Evolutionary conservation across 2,797 vertebrate species (phyloP).

Genomic region (Melanogrammus aeglefinus): DNA sequence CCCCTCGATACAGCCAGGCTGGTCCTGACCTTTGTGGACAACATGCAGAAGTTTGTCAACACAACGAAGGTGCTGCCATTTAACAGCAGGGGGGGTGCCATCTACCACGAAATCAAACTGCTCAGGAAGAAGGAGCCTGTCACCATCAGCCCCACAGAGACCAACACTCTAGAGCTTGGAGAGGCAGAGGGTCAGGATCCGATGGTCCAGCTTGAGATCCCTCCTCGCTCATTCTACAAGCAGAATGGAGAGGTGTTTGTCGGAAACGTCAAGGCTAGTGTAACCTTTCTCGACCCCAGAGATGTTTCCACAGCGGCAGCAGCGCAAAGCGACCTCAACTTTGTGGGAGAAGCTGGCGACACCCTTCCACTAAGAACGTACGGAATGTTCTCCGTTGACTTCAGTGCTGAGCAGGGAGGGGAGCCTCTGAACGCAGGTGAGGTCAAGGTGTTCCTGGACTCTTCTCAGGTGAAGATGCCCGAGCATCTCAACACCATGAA

Average conservation of each 20-base stretch:
- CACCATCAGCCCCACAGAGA: conserved; percentile 79
- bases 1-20: conserved; percentile 86
- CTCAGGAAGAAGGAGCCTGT: conserved; percentile 85
- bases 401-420: conserved; percentile 78
- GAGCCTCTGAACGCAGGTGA: conserved; percentile 89
- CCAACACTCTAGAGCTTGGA: conserved; percentile 85
- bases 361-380: conserved; percentile 90
- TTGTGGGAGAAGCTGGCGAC: conserved; percentile 87
- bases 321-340: conserved; percentile 94
- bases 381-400: conserved; percentile 98
- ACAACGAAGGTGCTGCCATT: conserved; percentile 96
- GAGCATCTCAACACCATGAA: conserved; percentile 90
- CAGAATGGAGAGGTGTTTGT: conserved; percentile 88
- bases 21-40: conserved; percentile 94
- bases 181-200: conserved; percentile 84
- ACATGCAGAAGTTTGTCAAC: conserved; percentile 93
- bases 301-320: conserved; percentile 83
- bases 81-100: conserved; percentile 86
- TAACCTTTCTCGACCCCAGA: conserved; percentile 94
- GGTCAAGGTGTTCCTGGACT: conserved; percentile 90
- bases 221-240: conserved; percentile 86
- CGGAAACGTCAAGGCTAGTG: conserved; percentile 90
- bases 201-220: conserved; percentile 89
- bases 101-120: conserved; percentile 94
- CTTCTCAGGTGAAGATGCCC: conserved; percentile 86